These are phyloP conservation scores for Scomber colias DNA, from an alignment of 2,113 vertebrate species.

Conservation along the genomic window DNA sequence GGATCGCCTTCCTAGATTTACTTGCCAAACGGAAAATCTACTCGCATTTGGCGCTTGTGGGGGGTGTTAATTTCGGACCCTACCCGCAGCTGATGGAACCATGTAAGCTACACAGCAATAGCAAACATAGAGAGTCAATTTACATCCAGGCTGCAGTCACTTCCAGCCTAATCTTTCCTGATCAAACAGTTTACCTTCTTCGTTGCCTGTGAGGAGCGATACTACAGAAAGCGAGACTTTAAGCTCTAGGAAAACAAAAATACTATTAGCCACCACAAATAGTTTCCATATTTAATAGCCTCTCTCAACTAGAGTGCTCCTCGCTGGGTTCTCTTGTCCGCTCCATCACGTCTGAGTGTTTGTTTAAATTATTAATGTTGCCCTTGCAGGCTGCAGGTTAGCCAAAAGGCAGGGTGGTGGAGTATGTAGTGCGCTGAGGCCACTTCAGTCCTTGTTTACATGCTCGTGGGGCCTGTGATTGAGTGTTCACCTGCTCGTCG, in stretches of 20 bases:
- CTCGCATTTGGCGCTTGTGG: too few relatives aligned
- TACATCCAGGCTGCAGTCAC: conserved; percentile 5
- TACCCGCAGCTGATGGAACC: neutral
- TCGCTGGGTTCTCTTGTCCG: conserved; percentile 50
- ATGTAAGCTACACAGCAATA: neutral
- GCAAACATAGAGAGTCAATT: conserved; percentile 44
- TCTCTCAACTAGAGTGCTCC: conserved; percentile 68
- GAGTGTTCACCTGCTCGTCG: conserved; percentile 63
- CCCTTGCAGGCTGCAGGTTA: conserved; percentile 68
- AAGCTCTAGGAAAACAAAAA: conserved; percentile 66
- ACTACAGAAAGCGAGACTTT: conserved; percentile 9
- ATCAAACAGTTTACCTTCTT: conserved; percentile 56
- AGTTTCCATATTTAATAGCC: conserved; percentile 83
- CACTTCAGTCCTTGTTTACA: conserved; percentile 74
- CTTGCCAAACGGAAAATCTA: neutral
- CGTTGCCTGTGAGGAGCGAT: neutral
- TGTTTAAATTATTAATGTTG: conserved; percentile 81
- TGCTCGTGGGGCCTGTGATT: conserved; percentile 64
- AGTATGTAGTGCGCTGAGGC: conserved; percentile 22
- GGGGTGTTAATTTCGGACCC: too few relatives aligned
- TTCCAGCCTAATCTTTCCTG: conserved; percentile 36
- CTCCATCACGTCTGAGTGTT: conserved; percentile 78
- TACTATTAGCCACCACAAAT: conserved; percentile 74
- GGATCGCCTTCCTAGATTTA: neutral
- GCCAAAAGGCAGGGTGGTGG: conserved; percentile 42